Percentiles rank a stretch among this genome's conserved stretches.
phyloP scores from a whole-genome alignment of 2,888 invertebrate species.

The Platerodrilus igneus region DNA sequence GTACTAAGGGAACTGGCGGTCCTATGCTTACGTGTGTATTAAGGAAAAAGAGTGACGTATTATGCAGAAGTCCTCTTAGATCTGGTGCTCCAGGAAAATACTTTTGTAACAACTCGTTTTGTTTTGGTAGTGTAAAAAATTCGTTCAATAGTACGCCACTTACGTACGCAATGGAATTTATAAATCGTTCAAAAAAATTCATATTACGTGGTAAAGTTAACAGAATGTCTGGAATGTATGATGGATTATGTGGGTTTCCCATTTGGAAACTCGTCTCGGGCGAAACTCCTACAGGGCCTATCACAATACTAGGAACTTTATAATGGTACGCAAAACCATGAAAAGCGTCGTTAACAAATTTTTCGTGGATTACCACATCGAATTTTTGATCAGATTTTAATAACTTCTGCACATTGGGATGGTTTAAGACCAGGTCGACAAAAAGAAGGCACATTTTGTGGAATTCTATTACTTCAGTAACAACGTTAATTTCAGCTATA shows the following conservation, averaged over 20 bases:
- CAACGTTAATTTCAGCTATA: too few species aligned
- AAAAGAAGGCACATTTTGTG: too few species aligned
- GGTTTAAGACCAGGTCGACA: conserved; percentile 12
- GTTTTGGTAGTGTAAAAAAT: conserved; percentile 15
- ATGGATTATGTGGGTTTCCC: conserved; percentile 47
- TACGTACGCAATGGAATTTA: conserved; percentile 11
- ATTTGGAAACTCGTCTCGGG: conserved; percentile 47
- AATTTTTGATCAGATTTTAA: conserved; percentile 34
- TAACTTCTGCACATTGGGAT: conserved; percentile 21
- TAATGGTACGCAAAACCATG: conserved; percentile 39
- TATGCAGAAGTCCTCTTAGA: conserved; percentile 21
- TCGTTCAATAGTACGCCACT: conserved; percentile 3
- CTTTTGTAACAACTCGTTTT: conserved; percentile 21
- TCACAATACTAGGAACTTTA: conserved; percentile 34
- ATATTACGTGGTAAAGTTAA: conserved; percentile 4
- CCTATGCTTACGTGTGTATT: conserved; percentile 25
- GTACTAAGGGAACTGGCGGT: conserved; percentile 20
- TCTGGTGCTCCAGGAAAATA: conserved; percentile 23
- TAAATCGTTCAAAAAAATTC: conserved; percentile 18
- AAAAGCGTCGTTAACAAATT: conserved; percentile 48
- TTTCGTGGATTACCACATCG: conserved; percentile 42
- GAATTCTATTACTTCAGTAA: too few species aligned
- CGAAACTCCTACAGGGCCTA: conserved; percentile 41
- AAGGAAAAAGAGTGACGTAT: conserved; percentile 25
- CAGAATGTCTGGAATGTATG: conserved; percentile 48